Percentiles rank a stretch among this genome's conserved stretches.
phyloP scores from a whole-genome alignment of 2,797 vertebrate species.

The Mastacembelus armatus region DNA sequence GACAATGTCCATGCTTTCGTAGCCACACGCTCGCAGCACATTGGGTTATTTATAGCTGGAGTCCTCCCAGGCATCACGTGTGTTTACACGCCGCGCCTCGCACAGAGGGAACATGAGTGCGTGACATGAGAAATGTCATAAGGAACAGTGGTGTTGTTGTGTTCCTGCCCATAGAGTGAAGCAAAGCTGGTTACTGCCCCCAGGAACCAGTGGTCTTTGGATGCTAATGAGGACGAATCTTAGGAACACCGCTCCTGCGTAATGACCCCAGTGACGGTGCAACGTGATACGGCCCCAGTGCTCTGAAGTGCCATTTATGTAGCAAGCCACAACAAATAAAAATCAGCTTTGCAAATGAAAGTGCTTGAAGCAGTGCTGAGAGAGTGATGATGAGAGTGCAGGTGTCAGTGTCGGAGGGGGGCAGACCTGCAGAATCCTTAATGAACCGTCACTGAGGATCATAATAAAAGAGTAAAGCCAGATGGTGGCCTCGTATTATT shows the following conservation, averaged over 20 bases:
- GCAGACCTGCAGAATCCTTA: not conserved
- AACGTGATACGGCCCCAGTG: not conserved
- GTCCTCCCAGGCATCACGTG: conserved; percentile 58
- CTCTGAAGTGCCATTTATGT: conserved; percentile 22
- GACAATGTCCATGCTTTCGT: conserved; percentile 34
- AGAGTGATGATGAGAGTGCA: conserved; percentile 24
- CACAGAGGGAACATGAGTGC: conserved; percentile 52
- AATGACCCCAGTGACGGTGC: conserved; percentile 25
- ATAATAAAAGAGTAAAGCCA: not conserved
- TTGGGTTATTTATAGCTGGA: conserved; percentile 69
- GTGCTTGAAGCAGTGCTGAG: conserved; percentile 8
- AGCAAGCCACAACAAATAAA: conserved; percentile 27
- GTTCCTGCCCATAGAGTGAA: conserved; percentile 33
- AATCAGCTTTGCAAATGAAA: conserved; percentile 19
- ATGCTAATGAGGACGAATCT: conserved; percentile 65
- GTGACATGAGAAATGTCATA: conserved; percentile 77
- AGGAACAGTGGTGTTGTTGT: conserved; percentile 44
- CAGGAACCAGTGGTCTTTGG: conserved; percentile 64
- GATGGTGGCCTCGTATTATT: not conserved
- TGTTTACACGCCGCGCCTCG: conserved; percentile 32
- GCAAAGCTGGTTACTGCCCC: conserved; percentile 41
- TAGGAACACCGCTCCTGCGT: conserved; percentile 13
- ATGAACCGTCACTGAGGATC: conserved; percentile 12
- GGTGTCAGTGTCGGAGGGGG: conserved; percentile 18
- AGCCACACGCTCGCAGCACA: conserved; percentile 49